These are phyloP conservation scores for Dreissena rostriformis DNA, from an alignment of 1,140 invertebrate species.

Conservation along the genomic window DNA sequence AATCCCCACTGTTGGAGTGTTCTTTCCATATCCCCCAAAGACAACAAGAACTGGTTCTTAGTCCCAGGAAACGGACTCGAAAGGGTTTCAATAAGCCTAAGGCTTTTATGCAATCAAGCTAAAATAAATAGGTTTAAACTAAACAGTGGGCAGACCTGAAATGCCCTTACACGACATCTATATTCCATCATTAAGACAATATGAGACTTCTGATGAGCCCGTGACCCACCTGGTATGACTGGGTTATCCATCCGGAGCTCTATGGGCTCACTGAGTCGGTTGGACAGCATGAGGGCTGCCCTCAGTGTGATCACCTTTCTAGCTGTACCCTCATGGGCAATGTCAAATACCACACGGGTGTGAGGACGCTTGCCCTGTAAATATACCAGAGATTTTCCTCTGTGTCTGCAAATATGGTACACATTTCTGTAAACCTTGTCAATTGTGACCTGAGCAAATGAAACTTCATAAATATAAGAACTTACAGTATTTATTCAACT, in stretches of 20 bases:
- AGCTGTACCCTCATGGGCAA: slow-evolving; percentile 95
- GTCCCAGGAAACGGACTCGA: background rate
- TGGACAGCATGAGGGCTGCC: slow-evolving; percentile 92
- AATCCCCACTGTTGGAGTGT: too few species aligned
- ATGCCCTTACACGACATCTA: too few species aligned
- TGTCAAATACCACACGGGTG: slow-evolving; percentile 84
- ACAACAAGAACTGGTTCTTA: too few species aligned
- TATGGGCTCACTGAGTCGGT: slow-evolving; percentile 82
- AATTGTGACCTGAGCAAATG: slow-evolving; percentile 85
- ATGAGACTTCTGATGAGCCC: background rate
- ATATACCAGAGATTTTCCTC: background rate
- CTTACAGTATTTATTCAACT: background rate
- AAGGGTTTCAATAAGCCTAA: background rate
- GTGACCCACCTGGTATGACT: slow-evolving; percentile 59
- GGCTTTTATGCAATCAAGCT: background rate
- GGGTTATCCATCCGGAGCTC: slow-evolving; percentile 73
- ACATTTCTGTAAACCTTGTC: slow-evolving; percentile 66
- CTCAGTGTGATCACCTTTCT: slow-evolving; percentile 97
- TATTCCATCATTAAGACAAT: background rate
- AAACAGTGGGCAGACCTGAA: too few species aligned
- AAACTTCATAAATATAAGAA: background rate
- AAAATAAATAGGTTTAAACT: too few species aligned
- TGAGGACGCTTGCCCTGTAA: slow-evolving; percentile 61
- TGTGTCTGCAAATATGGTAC: background rate
- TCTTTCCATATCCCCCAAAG: too few species aligned